Evolutionary conservation across 2,888 invertebrate genomes (phyloP), one percentile per base, ranked within the genome.

Genomic region (Andrena bucephala): DNA sequence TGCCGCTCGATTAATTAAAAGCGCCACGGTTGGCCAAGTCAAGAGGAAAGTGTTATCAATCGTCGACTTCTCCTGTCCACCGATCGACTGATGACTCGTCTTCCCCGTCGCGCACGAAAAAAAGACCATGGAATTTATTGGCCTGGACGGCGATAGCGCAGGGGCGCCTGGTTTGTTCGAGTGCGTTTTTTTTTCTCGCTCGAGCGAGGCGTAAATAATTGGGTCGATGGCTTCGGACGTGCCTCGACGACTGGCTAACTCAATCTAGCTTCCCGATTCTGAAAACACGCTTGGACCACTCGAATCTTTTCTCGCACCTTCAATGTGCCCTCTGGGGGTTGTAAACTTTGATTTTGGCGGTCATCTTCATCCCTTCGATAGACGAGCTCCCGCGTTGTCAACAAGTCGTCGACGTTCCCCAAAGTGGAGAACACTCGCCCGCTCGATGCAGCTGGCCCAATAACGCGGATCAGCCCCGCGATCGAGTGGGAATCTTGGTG

Each of bases 401-500:
- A 42, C 42, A 13, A 42, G 42, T 42, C 42, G 42, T 13, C 29
- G 29, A 42, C 24, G 7, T 36, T 3, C 2, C 50, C 16, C 8
- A 52, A 50, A 62, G 36, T 10, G n/a, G 52, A 42, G 29, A 59
- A n/a, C 3, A 62, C n/a, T 76, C 54, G 13, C 52, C 50, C 33
- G 72, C 59, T 72, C 72, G n/a, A 10, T 33, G 65, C 65, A 72
- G 77, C n/a, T 66, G 59, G 57, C 54, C 65, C 65, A 59, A 72
- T 77, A 57, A 20, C 3, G 65, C 33, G 57, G 24, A 72, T 65
- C 59, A 52, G 29, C 27, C 52, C 52, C 36, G 50, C 65, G 57
- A 73, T 62, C 31, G 71, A 75, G 68, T 66, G 57, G 62, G 71
- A 76, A 76, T 83, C 75, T 70, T 76, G 67, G 63, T 10, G 27